Evolutionary conservation across 2,113 vertebrate genomes (phyloP).

Genomic region (Pygoscelis antarcticus): DNA sequence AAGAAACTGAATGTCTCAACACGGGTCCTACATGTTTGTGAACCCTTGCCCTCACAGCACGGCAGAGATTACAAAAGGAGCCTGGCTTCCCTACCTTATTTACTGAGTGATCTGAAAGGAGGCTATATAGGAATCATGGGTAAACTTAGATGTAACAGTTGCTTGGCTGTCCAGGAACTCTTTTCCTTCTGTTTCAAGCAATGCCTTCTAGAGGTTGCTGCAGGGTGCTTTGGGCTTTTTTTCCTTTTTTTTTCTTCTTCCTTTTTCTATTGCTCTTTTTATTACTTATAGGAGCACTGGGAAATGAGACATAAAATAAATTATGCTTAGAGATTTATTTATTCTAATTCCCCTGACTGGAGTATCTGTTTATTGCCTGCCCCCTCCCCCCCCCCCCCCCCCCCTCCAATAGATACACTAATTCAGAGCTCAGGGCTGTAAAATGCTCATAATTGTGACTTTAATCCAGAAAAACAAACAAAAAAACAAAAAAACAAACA

Average conservation of each 20-base stretch:
- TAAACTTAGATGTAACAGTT: neutral
- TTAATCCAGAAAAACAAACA: neutral
- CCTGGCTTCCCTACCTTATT: neutral
- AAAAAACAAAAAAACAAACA: no score
- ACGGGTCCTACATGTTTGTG: neutral
- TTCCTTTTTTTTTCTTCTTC: no score
- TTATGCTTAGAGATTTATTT: neutral
- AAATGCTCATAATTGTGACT: neutral
- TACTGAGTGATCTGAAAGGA: neutral
- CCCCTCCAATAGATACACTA: neutral
- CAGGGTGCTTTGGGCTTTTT: neutral
- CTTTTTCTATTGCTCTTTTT: neutral
- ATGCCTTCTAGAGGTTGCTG: neutral
- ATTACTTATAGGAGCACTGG: neutral
- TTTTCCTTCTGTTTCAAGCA: neutral
- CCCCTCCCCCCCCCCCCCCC: no score
- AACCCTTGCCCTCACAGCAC: neutral
- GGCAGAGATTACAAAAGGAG: neutral
- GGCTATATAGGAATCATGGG: neutral
- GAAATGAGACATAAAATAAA: neutral
- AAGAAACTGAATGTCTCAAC: neutral
- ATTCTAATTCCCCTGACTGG: neutral
- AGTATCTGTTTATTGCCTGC: neutral
- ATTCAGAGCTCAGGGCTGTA: neutral
- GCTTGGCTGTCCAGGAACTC: neutral